phyloP scores from a whole-genome alignment of 2,113 vertebrate species.

The Taxidea taxus region DNA sequence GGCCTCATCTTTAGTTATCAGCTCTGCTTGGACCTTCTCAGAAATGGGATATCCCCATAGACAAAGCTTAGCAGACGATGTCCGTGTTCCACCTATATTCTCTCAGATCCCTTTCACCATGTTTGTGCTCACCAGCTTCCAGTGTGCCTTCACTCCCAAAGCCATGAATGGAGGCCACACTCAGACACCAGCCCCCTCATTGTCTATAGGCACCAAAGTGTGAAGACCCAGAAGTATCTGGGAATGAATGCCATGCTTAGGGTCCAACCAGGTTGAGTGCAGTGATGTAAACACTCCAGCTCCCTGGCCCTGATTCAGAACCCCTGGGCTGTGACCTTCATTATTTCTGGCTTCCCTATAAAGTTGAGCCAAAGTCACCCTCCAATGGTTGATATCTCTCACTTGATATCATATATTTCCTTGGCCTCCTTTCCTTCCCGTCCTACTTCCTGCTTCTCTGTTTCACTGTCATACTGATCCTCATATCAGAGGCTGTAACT shows the following conservation, averaged over 20 bases:
- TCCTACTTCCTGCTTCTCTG: background rate
- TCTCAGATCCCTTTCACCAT: background rate
- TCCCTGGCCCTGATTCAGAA: background rate
- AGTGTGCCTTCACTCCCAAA: background rate
- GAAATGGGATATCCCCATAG: background rate
- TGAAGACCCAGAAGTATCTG: background rate
- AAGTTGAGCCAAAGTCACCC: background rate
- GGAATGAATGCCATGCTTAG: too few relatives aligned
- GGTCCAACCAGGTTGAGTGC: background rate
- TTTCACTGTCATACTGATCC: background rate
- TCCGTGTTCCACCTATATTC: background rate
- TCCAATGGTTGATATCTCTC: background rate
- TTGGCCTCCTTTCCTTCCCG: background rate
- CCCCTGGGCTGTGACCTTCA: background rate
- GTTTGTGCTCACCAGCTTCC: background rate
- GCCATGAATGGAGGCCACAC: too few relatives aligned
- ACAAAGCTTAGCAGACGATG: background rate
- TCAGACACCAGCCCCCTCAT: background rate
- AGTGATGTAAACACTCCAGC: background rate
- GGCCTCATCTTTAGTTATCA: background rate
- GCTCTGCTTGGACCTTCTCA: background rate
- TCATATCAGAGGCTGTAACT: background rate
- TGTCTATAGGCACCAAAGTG: rapidly evolving
- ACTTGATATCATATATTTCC: background rate
- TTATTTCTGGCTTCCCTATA: background rate